Base-by-base conservation (phyloP, 2,113 vertebrate genomes). In the Pseudorasbora parva region DNA sequence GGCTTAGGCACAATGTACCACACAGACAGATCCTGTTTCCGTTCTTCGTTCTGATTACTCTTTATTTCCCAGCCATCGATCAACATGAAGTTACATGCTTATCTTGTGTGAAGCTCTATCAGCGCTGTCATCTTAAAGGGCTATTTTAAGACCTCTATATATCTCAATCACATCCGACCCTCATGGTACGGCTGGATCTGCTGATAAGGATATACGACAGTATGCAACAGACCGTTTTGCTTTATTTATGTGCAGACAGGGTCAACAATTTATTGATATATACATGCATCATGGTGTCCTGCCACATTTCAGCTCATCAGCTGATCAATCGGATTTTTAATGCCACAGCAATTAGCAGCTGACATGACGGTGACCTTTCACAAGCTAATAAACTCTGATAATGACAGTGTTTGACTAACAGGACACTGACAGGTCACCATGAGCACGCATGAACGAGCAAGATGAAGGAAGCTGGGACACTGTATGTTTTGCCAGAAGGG, bases 111-210 rank as follows among this genome's bases (percentile, higher is more conserved):
- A 25, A 19, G 62, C 54, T 82, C 49, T 62, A 72, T 78, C 85
- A 60, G 12, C n/a, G 19, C 66, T 83, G 45, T 86, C 73, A 82
- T 77, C 64, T 84, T 77, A 15, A 78, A 84, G 30, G 76, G 64
- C 54, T 84, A 84, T 84, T 84, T 79, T 72, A 84, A 79, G 83
- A 47, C 49, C 62, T 71, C 41, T n/a, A 79, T 84, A 79, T 23
- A 60, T 84, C 76, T 79, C 83, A 49, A 49, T 79, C 21, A 4
- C 0, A 12, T n/a, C 17, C 41, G 21, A 64, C 51, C 14, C 64
- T 45, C 56, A 33, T 8, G 10, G 11, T n/a, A 17, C 4, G 19
- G 11, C 64, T 47, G 64, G 49, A 43, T 15, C 49, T 3, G 25
- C 76, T 72, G 83, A 84, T 71, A 71, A 71, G 76, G 37, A 72